phyloP scores from a whole-genome alignment of 2,113 vertebrate genomes.

The Macrotis lagotis region DNA sequence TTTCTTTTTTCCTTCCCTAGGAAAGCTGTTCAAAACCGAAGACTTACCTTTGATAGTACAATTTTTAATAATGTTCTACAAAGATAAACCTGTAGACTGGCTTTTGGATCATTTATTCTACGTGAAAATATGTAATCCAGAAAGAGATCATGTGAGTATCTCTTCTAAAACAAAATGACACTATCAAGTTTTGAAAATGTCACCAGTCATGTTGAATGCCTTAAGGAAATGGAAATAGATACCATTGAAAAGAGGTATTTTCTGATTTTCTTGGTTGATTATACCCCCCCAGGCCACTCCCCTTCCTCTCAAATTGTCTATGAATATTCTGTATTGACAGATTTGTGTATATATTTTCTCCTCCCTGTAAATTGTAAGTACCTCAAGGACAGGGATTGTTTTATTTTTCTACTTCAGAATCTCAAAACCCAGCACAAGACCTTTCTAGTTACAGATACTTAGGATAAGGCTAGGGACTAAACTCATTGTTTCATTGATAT shows the following conservation, averaged over 20 bases:
- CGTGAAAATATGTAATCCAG: conserved; percentile 83
- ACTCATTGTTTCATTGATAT: not conserved
- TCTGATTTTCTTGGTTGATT: not conserved
- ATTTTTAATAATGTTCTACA: conserved; percentile 88
- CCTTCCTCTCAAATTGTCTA: not conserved
- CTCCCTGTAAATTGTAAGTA: not conserved
- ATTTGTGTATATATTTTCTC: not conserved
- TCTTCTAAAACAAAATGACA: not conserved
- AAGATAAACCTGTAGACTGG: conserved; percentile 87
- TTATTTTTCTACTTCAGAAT: not conserved
- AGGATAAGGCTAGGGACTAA: not conserved
- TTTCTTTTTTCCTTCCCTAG: conserved; percentile 76
- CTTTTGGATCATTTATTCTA: conserved; percentile 84
- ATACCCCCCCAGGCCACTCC: not conserved
- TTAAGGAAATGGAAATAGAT: not conserved
- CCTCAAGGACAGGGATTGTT: not conserved
- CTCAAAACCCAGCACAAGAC: not conserved
- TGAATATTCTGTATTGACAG: not conserved
- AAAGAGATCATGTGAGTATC: conserved; percentile 83
- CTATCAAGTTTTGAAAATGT: not conserved
- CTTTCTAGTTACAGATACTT: not conserved
- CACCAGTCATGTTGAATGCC: not conserved
- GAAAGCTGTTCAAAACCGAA: conserved; percentile 86
- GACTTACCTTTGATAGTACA: conserved; percentile 82
- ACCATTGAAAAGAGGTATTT: not conserved